Conservation (phyloP, 2,888 invertebrate species). For the Apamea anceps region DNA sequence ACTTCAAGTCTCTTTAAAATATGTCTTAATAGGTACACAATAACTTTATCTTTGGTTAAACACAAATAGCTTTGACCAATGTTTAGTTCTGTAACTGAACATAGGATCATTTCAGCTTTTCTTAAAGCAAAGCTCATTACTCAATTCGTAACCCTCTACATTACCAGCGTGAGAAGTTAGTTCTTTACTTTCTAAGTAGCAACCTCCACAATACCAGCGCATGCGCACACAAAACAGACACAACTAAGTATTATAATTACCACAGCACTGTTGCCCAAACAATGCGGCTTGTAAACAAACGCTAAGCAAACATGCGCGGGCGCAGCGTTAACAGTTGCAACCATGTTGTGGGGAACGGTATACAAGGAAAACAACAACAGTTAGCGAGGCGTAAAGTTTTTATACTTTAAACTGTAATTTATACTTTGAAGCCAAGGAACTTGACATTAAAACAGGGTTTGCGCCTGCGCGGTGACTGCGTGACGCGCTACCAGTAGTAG, state of each 20-base stretch:
- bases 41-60: background rate
- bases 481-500: background rate
- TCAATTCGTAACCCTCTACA: constrained; percentile 17
- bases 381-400: constrained; percentile 40
- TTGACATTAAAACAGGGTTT: background rate
- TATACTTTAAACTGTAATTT: constrained; percentile 39
- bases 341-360: constrained; percentile 57
- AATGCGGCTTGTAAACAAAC: constrained; percentile 49
- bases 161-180: background rate
- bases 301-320: constrained; percentile 59
- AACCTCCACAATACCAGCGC: background rate
- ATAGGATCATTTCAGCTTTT: background rate
- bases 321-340: constrained; percentile 48
- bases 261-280: constrained; percentile 52
- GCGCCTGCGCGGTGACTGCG: background rate
- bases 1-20: background rate
- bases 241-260: constrained; percentile 63
- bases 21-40: background rate
- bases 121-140: background rate
- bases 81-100: background rate
- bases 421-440: constrained; percentile 6
- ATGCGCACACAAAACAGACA: constrained; percentile 44
- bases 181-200: constrained; percentile 11
- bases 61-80: background rate
- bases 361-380: constrained; percentile 27